phyloP scores from a whole-genome alignment of 2,797 vertebrate species.

The Fistularia tabacaria region DNA sequence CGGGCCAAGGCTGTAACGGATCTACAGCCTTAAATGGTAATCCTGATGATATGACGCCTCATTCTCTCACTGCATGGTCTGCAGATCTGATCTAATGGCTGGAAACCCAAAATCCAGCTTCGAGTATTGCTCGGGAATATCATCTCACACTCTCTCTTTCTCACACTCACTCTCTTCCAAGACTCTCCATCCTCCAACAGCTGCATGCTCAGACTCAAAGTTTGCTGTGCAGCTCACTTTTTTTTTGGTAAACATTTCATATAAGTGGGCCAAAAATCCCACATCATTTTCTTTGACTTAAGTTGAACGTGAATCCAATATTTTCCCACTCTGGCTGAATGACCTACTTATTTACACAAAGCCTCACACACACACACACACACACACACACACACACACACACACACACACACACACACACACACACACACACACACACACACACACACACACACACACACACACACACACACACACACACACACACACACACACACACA shows the following conservation, averaged over 20 bases:
- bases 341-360: conserved; percentile 68
- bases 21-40: conserved; percentile 29
- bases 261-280: conserved; percentile 20
- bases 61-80: too few relatives aligned
- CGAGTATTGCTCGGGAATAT: too few relatives aligned
- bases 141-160: too few relatives aligned
- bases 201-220: background rate
- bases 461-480: too few relatives aligned
- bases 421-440: background rate
- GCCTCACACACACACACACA: conserved; percentile 9
- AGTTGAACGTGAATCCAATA: conserved; percentile 69
- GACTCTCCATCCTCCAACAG: too few relatives aligned
- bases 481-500: conserved; percentile 12
- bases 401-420: background rate
- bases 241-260: conserved; percentile 43
- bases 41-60: background rate
- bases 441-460: too few relatives aligned
- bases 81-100: too few relatives aligned
- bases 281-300: conserved; percentile 54
- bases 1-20: background rate
- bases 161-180: too few relatives aligned
- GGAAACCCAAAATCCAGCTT: too few relatives aligned
- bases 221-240: conserved; percentile 3
- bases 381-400: conserved; percentile 11
- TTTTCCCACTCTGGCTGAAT: conserved; percentile 66